Base-by-base conservation (phyloP, 2,888 invertebrate genomes). In the Tridacna gigas region DNA sequence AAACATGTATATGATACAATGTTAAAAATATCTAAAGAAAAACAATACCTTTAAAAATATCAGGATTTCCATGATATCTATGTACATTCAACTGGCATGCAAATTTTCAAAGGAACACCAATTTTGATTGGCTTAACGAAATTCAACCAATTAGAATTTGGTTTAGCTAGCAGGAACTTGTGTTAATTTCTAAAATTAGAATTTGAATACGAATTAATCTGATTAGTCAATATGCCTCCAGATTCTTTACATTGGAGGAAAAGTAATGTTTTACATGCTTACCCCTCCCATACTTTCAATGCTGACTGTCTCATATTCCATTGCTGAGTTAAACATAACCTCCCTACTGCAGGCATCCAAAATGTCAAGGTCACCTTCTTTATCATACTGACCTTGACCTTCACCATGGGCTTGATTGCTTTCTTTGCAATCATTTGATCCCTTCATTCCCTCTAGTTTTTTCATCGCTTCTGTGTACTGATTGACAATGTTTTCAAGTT, bases 401-500 rank as follows among this genome's bases (percentile, higher is more conserved):
- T 60, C 74, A 48, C 37, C 26, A 18, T 45, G n/a, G 3, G 45
- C 61, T 0, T 74, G 77, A 47, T 25, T 51, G n/a, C 15, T 61
- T 37, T 37, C 37, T 37, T 37, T 37, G 2, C 3, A 37, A 37
- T 7, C 7, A 37, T 37, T 37, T 25, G 26, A 25, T 15, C 47
- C 67, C 26, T 65, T 65, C 25, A 28, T 26, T 1, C 66, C 60
- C 9, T 25, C 71, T 61, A 37, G 47, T 13, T 47, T 26, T 65
- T 51, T 28, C 12, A 47, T 37, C n/a, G 12, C 37, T 75, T 76
- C 77, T 5, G 74, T 74, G 61, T 84, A 84, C 47, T 69, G 60
- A 37, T 82, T 82, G 12, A 80, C 80, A 56, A 86, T 84, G 51
- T 79, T 77, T 75, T 65, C 71, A 77, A 86, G 82, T 76, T 86